Evolutionary conservation across 2,113 vertebrate species (phyloP).

Genomic region (Litocranius walleri): DNA sequence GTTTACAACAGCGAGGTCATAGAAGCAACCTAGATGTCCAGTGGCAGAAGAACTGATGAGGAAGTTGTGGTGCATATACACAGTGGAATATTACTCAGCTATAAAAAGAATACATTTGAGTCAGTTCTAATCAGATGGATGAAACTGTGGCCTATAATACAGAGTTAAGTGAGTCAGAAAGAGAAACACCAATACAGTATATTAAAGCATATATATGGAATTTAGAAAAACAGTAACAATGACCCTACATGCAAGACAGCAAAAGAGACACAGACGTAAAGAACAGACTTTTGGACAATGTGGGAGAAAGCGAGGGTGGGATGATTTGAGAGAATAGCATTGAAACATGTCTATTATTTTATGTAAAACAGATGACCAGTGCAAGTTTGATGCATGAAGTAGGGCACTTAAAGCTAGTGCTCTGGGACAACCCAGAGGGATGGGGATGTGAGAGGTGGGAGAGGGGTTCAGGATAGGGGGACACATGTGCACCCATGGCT

Average conservation of each 20-base stretch:
- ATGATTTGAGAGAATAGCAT: neutral
- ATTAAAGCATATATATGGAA: neutral
- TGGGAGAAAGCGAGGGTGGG: neutral
- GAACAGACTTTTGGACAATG: neutral
- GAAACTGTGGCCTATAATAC: neutral
- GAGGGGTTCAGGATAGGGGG: neutral
- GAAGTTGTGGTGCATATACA: neutral
- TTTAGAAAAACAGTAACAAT: fast-evolving
- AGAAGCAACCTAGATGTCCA: neutral
- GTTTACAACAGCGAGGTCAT: neutral
- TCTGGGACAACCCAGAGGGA: neutral
- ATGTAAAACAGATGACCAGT: neutral
- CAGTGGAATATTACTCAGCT: neutral
- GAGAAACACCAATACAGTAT: neutral
- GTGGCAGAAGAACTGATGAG: neutral
- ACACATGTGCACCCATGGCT: neutral
- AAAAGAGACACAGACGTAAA: neutral
- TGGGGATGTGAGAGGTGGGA: neutral
- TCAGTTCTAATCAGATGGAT: neutral
- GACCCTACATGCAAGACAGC: neutral
- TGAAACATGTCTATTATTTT: neutral
- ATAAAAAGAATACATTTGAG: neutral
- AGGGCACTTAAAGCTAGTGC: neutral
- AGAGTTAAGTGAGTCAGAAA: neutral
- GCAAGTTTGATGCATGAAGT: neutral